Percentiles rank a stretch among this genome's conserved stretches.
Evolutionary conservation across 2,888 invertebrate species (phyloP).

Genomic region (Vandiemenella viatica): DNA sequence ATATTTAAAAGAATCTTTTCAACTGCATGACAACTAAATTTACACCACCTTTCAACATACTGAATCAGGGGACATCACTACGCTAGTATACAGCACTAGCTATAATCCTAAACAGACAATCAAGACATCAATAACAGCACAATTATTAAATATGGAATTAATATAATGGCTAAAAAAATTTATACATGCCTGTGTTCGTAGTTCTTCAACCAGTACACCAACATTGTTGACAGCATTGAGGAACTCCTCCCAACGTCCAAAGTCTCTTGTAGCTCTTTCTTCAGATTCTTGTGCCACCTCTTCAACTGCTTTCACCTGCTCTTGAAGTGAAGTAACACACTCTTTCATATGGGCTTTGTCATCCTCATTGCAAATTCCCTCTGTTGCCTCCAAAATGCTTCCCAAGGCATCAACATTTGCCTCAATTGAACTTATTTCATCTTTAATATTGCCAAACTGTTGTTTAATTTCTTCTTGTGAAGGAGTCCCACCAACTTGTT

Average conservation of each 20-base stretch:
- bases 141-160: no score
- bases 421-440: slow-evolving; percentile 48
- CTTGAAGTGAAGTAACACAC: slow-evolving; percentile 41
- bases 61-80: no score
- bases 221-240: slow-evolving; percentile 44
- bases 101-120: no score
- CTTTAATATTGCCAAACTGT: slow-evolving; percentile 29
- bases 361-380: slow-evolving; percentile 32
- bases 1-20: no score
- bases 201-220: slow-evolving; percentile 33
- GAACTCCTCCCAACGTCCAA: slow-evolving; percentile 58
- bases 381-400: slow-evolving; percentile 34
- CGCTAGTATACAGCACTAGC: no score
- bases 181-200: slow-evolving; percentile 29
- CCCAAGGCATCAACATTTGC: slow-evolving; percentile 41
- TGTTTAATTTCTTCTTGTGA: slow-evolving; percentile 23
- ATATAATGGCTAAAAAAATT: no score
- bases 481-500: slow-evolving; percentile 39
- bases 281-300: slow-evolving; percentile 46
- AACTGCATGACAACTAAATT: no score
- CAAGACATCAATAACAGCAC: no score
- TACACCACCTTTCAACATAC: no score
- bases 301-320: slow-evolving; percentile 55
- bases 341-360: slow-evolving; percentile 34
- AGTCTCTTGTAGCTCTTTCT: slow-evolving; percentile 38